Evolutionary conservation across 2,888 invertebrate genomes (phyloP), one percentile per base, ranked within the genome.

Genomic region (Xestoiulus laeticollis): DNA sequence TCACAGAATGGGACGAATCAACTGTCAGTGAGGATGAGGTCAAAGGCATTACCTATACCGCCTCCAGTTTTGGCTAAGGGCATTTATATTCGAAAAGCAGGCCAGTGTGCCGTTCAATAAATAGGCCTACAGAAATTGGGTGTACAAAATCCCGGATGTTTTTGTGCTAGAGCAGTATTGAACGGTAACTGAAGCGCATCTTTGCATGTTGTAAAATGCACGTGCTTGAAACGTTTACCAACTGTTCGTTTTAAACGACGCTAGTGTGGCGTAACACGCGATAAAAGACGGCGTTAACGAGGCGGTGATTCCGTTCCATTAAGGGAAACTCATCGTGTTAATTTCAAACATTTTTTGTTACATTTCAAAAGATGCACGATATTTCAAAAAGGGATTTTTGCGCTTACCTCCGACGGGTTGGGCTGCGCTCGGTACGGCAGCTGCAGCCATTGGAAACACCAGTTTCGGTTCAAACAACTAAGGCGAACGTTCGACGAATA

Each of bases 351-450:
- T 78, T 78, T 78, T 78, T 78, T 78, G 78, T 78, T 78, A 78
- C 78, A 78, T 78, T 78, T 78, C 30, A 78, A 78, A 78, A 78
- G 78, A 78, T 78, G 78, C 78, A 78, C 78, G 78, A 78, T 78
- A 78, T 78, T 78, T 78, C 78, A 78, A 78, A 53, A 78, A 26
- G 78, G 12, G 26, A 30, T 30, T 78, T 59, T 78, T 78, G 78
- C 78, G 86, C 86, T 86, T 86, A 86, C 86, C 86, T 86, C 86
- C 86, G 32, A 86, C 86, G 32, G 86, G 53, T 86, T 86, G 86
- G 53, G 86, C 86, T 86, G 86, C 78, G 78, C 78, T 44, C 53
- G 43, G 86, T 86, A 53, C 86, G 53, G 86, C 53, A 32, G 86
- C 86, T 48, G 86, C 53, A 53, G 86, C 86, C 86, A 86, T 86